Percentiles rank a stretch among this genome's conserved stretches.
Conservation (phyloP, 2,113 vertebrate species). For the Brienomyrus longianalis region DNA sequence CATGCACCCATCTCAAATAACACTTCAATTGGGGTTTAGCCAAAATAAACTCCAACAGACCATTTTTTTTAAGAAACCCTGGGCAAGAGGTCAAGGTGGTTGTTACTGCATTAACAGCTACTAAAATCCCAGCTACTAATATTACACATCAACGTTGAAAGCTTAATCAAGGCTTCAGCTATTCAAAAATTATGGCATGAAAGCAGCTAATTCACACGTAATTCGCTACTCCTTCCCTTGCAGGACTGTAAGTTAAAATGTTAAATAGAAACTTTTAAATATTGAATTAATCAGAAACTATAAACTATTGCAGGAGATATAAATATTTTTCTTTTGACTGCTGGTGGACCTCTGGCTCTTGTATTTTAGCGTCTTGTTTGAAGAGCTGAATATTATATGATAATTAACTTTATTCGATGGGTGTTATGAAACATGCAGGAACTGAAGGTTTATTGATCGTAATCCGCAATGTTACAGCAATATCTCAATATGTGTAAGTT, state of each 20-base stretch:
- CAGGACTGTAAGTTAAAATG: background rate
- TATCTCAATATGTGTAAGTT: background rate
- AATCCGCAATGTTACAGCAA: background rate
- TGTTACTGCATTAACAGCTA: background rate
- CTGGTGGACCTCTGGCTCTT: background rate
- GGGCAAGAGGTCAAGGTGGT: background rate
- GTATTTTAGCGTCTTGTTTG: background rate
- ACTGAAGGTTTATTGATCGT: background rate
- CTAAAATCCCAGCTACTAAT: background rate
- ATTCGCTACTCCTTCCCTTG: background rate
- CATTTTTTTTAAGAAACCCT: background rate
- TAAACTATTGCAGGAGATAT: background rate
- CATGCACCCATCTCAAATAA: background rate
- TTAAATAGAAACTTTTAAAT: background rate
- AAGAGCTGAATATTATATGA: background rate
- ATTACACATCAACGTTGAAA: background rate
- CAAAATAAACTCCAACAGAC: background rate
- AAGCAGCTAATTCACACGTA: background rate
- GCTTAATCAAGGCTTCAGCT: background rate
- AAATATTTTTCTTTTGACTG: background rate
- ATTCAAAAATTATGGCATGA: background rate
- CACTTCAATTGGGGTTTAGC: background rate
- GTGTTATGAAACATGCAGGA: background rate
- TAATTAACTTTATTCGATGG: background rate
- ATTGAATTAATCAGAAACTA: background rate